These are phyloP conservation scores for Arizona elegans DNA, from an alignment of 2,113 vertebrate species.

Conservation along the genomic window DNA sequence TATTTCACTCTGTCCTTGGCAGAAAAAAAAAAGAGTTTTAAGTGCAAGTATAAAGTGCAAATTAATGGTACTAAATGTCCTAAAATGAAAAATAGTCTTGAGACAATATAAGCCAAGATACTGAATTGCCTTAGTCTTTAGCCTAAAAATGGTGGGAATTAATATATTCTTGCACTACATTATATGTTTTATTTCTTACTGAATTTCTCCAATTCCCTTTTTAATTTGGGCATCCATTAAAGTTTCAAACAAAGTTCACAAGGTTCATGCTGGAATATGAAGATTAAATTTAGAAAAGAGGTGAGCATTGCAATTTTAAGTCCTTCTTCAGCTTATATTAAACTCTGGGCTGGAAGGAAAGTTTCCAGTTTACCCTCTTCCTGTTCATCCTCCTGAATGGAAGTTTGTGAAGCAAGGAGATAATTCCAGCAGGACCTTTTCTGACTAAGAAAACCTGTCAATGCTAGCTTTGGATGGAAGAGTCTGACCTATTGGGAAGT, in stretches of 20 bases:
- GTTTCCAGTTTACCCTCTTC: not conserved
- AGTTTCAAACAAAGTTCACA: not conserved
- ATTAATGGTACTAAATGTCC: conserved; percentile 59
- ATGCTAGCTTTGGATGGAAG: not conserved
- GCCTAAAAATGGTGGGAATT: not conserved
- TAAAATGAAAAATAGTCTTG: conserved; percentile 44
- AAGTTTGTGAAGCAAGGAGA: not conserved
- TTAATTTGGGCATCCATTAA: conserved; percentile 17
- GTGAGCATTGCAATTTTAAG: not conserved
- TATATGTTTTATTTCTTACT: conserved; percentile 39
- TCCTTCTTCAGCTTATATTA: not conserved
- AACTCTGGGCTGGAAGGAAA: not conserved
- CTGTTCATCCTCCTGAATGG: no score
- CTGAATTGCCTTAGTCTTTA: conserved; percentile 26
- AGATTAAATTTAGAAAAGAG: not conserved
- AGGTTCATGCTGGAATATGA: not conserved
- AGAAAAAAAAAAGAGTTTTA: conserved; percentile 36
- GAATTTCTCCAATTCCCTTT: conserved; percentile 3
- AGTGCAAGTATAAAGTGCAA: conserved; percentile 55
- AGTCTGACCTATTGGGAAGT: not conserved
- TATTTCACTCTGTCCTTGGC: conserved; percentile 62
- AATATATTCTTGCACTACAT: conserved; percentile 14
- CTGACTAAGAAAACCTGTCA: not conserved
- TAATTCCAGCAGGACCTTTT: not conserved
- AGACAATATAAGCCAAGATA: conserved; percentile 55